Evolutionary conservation across 2,797 vertebrate species (phyloP).

Genomic region (Clarias laeviceps): DNA sequence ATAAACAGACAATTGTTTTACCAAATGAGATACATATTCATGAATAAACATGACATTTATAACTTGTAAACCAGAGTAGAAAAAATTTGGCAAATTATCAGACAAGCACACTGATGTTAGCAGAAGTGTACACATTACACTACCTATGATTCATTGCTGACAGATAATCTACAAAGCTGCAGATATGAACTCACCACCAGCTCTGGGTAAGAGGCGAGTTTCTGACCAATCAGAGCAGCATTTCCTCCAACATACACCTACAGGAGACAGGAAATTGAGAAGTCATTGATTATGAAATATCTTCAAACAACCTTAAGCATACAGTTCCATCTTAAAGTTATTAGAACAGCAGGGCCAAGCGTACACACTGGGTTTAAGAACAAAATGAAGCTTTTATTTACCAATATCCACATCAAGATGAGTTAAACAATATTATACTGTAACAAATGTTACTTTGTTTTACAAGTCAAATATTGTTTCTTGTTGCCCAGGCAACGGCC

Average conservation of each 20-base stretch:
- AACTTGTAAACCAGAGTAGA: background rate
- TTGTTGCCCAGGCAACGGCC: background rate
- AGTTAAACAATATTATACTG: background rate
- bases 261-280: conserved; percentile 52
- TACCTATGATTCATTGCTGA: background rate
- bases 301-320: background rate
- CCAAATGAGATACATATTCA: background rate
- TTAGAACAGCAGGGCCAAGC: no score
- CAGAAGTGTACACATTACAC: background rate
- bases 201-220: conserved; percentile 85
- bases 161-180: background rate
- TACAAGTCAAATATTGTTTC: background rate
- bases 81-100: background rate
- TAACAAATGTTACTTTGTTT: background rate
- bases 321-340: background rate
- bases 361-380: background rate
- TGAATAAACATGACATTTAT: background rate
- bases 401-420: background rate
- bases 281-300: background rate
- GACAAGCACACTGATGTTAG: background rate
- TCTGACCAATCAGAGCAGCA: conserved; percentile 97
- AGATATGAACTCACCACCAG: conserved; percentile 77
- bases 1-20: background rate
- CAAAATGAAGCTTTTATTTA: background rate
- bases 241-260: conserved; percentile 97